These are phyloP conservation scores for Agonum fuliginosum DNA, from an alignment of 2,888 invertebrate species.

Conservation along the genomic window DNA sequence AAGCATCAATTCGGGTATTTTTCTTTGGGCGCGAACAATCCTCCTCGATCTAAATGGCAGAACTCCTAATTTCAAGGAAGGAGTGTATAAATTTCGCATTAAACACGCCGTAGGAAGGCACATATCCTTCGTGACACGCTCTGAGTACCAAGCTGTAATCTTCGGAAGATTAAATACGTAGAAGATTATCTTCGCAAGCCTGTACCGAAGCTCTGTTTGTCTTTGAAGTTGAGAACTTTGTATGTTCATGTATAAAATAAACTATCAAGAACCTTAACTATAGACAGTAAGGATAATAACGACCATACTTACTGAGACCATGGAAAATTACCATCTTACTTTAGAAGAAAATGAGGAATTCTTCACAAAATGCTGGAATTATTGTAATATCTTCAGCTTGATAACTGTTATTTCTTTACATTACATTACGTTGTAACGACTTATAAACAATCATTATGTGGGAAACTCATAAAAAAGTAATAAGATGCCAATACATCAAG, in stretches of 20 bases:
- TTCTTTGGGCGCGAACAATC: no score
- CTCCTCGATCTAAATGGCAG: no score
- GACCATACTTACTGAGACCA: not conserved
- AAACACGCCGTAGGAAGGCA: conserved; percentile 1
- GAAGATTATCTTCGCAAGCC: conserved; percentile 25
- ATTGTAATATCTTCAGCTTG: not conserved
- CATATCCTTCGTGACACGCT: conserved; percentile 34
- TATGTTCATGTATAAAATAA: conserved; percentile 44
- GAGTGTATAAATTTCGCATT: not conserved
- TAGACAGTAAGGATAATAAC: conserved; percentile 2
- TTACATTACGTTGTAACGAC: not conserved
- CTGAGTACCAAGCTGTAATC: conserved; percentile 27
- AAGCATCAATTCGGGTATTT: no score
- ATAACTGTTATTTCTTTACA: conserved; percentile 4
- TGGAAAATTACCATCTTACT: not conserved
- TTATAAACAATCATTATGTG: no score
- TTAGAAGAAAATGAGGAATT: not conserved
- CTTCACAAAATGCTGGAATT: not conserved
- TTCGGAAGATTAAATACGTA: conserved; percentile 46
- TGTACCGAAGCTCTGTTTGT: conserved; percentile 31
- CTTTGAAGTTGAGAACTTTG: conserved; percentile 43
- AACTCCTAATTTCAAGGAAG: no score
- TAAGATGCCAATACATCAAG: no score
- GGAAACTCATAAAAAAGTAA: no score
- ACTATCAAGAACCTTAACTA: conserved; percentile 31